Conservation (phyloP, 2,888 invertebrate genomes). For the Morpho helenor region DNA sequence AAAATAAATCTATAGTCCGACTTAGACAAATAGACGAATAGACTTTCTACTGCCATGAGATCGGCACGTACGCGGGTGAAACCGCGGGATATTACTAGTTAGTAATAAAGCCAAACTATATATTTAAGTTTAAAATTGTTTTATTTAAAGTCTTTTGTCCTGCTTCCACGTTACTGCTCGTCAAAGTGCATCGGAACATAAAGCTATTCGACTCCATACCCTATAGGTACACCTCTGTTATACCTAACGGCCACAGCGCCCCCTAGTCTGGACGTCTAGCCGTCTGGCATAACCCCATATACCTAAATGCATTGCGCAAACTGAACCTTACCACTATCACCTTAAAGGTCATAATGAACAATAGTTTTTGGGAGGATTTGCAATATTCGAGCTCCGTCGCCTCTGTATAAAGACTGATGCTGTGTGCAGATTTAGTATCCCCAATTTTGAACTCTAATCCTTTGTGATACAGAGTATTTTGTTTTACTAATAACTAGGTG, state of each 20-base stretch:
- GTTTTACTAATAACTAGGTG: constrained; percentile 11
- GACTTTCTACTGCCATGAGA: too few species aligned
- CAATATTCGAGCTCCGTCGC: constrained; percentile 23
- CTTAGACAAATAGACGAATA: too few species aligned
- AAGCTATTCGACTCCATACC: too few species aligned
- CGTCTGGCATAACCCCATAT: constrained; percentile 34
- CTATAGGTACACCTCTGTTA: constrained; percentile 16
- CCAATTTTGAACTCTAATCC: constrained; percentile 17
- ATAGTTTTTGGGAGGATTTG: constrained; percentile 19
- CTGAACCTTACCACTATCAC: constrained; percentile 18
- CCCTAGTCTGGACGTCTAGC: constrained; percentile 39
- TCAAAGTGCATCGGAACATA: constrained; percentile 8
- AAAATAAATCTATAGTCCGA: too few species aligned
- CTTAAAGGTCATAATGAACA: constrained; percentile 21
- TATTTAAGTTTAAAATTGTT: too few species aligned
- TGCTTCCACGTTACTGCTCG: too few species aligned
- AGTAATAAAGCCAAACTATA: too few species aligned
- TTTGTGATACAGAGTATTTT: constrained; percentile 6
- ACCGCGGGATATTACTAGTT: neutral
- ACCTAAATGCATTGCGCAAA: constrained; percentile 21
- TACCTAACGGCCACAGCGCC: constrained; percentile 29
- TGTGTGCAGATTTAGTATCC: constrained; percentile 5
- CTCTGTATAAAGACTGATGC: constrained; percentile 17
- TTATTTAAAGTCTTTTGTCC: too few species aligned
- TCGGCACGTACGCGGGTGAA: too few species aligned